These are phyloP conservation scores for Penaeus monodon DNA, from an alignment of 2,888 invertebrate species.

Conservation along the genomic window DNA sequence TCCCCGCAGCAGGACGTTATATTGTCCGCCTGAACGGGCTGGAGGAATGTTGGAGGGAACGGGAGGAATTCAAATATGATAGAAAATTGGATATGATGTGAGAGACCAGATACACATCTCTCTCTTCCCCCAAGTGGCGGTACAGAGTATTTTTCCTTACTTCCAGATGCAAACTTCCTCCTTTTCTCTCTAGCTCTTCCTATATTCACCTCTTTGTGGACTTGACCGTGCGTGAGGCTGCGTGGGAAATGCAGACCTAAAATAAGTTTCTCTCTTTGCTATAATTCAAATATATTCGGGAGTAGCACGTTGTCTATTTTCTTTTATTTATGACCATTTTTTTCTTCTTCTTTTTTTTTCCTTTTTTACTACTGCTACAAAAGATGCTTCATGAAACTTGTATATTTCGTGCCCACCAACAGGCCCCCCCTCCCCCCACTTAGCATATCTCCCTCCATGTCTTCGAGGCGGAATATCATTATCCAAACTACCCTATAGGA, in stretches of 20 bases:
- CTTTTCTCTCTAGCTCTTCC: not conserved
- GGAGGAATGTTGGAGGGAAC: not conserved
- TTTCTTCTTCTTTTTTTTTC: not conserved
- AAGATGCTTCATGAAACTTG: not conserved
- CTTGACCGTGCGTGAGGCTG: no score
- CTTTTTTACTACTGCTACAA: no score
- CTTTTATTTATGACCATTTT: not conserved
- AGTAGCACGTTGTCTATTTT: not conserved
- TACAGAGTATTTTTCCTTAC: not conserved
- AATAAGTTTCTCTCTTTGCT: no score
- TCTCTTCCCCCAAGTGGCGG: not conserved
- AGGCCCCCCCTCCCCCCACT: not conserved
- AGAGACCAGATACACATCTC: constrained; percentile 13
- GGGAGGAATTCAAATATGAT: constrained; percentile 29
- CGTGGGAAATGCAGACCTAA: no score
- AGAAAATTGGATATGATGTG: constrained; percentile 15
- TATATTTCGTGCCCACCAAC: not conserved
- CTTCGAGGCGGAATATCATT: no score
- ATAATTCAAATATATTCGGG: no score
- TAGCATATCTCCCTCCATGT: no score
- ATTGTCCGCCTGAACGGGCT: no score
- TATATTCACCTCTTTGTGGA: no score
- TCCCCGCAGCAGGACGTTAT: no score
- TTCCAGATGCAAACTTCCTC: not conserved
- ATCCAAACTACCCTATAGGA: not conserved